These are phyloP conservation scores for Campoletis sonorensis DNA, from an alignment of 1,140 invertebrate genomes.

Conservation along the genomic window DNA sequence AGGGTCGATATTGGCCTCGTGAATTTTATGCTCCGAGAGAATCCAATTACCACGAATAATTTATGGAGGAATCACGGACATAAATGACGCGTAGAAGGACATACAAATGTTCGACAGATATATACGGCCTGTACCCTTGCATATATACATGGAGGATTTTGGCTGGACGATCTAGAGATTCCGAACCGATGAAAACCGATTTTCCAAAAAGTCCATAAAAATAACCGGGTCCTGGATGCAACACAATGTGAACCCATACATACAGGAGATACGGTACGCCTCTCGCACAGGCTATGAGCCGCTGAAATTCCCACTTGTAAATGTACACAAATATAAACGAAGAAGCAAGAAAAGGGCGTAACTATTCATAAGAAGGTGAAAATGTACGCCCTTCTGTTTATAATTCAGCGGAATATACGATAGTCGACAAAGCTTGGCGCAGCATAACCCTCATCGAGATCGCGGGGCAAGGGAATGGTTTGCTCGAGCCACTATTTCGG, in stretches of 20 bases:
- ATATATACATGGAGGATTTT: background rate
- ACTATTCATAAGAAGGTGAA: background rate
- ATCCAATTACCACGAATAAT: slow-evolving; percentile 66
- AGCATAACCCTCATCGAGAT: slow-evolving; percentile 4
- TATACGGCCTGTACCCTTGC: background rate
- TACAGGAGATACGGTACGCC: background rate
- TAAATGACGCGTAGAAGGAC: slow-evolving; percentile 59
- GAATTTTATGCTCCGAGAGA: slow-evolving; percentile 57
- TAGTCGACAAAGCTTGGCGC: background rate
- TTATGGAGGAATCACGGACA: slow-evolving; percentile 64
- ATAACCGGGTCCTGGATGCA: background rate
- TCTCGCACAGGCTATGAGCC: slow-evolving; percentile 1
- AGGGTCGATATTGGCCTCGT: slow-evolving; percentile 52
- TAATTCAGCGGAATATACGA: background rate
- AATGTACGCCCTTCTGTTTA: background rate
- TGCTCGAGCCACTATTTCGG: slow-evolving; percentile 29
- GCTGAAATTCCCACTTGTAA: background rate
- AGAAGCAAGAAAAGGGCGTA: background rate
- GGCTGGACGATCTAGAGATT: background rate
- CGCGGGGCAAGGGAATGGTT: slow-evolving; percentile 19
- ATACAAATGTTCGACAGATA: background rate
- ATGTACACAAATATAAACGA: background rate
- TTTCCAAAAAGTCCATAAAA: slow-evolving; percentile 42
- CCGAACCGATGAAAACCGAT: slow-evolving; percentile 5
- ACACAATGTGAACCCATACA: background rate